These are phyloP conservation scores for Mobula birostris DNA, from an alignment of 2,113 vertebrate species.

Conservation along the genomic window DNA sequence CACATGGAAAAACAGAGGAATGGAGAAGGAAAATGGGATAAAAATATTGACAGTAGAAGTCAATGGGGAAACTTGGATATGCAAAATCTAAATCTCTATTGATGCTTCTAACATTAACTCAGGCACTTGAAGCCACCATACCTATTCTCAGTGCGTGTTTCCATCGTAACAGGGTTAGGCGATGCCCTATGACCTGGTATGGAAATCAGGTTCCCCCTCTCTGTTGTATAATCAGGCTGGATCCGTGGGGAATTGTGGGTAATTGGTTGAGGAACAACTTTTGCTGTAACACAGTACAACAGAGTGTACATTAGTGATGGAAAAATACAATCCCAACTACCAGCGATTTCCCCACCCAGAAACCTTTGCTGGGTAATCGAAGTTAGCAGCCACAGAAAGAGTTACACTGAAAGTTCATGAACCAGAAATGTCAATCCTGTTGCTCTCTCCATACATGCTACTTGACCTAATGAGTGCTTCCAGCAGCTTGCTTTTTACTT, in stretches of 20 bases:
- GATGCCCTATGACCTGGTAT: constrained; percentile 86
- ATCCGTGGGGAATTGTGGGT: constrained; percentile 89
- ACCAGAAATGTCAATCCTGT: too few species aligned
- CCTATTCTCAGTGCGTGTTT: constrained; percentile 91
- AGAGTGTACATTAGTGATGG: not conserved
- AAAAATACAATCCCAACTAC: not conserved
- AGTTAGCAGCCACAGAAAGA: too few species aligned
- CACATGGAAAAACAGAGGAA: not conserved
- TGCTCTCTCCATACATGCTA: too few species aligned
- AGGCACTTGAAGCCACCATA: constrained; percentile 42
- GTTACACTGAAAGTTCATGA: too few species aligned
- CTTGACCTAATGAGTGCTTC: too few species aligned
- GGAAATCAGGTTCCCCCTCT: constrained; percentile 83
- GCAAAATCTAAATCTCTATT: not conserved
- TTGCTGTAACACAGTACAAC: constrained; percentile 61
- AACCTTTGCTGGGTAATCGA: too few species aligned
- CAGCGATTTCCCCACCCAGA: too few species aligned
- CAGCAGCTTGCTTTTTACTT: too few species aligned
- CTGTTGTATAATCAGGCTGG: constrained; percentile 83
- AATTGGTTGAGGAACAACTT: constrained; percentile 95
- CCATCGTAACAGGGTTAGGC: constrained; percentile 91
- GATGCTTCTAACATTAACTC: not conserved
- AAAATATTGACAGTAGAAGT: not conserved
- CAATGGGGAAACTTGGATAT: not conserved
- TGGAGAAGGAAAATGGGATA: not conserved